Conservation (phyloP, 2,888 invertebrate genomes). For the Caenorhabditis uteleia region DNA sequence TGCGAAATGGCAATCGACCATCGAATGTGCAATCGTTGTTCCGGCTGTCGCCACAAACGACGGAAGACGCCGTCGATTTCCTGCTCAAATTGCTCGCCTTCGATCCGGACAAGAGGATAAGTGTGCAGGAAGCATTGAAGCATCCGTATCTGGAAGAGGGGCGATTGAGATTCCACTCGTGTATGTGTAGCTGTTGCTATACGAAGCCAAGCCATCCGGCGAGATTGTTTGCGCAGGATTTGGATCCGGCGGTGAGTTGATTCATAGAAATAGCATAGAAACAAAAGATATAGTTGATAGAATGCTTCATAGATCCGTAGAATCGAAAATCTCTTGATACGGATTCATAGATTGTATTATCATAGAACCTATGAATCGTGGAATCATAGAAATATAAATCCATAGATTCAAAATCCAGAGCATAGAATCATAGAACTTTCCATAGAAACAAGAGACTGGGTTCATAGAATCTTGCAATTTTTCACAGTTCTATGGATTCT, state of each 20-base stretch:
- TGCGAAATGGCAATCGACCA: constrained; percentile 37
- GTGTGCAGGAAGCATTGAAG: constrained; percentile 90
- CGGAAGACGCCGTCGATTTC: constrained; percentile 96
- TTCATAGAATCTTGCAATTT: no score
- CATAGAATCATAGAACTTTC: no score
- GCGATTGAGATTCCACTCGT: constrained; percentile 95
- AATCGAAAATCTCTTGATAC: no score
- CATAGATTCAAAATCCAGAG: no score
- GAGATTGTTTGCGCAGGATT: constrained; percentile 50
- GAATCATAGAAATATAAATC: no score
- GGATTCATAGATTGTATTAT: no score
- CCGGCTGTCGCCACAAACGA: constrained; percentile 88
- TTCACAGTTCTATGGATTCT: no score
- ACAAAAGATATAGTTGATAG: no score
- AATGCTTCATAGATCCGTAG: no score
- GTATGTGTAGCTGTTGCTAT: constrained; percentile 97
- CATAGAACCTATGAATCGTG: no score
- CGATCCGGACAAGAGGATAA: constrained; percentile 84
- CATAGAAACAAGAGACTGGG: no score
- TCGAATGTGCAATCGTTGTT: constrained; percentile 75
- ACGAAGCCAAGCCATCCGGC: constrained; percentile 45
- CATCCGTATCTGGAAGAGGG: constrained; percentile 98
- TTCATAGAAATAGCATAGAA: background rate
- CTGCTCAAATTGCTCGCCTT: constrained; percentile 96
- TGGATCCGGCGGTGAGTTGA: constrained; percentile 61